Conservation (phyloP, 2,797 vertebrate species). For the Lophotriccus pileatus region DNA sequence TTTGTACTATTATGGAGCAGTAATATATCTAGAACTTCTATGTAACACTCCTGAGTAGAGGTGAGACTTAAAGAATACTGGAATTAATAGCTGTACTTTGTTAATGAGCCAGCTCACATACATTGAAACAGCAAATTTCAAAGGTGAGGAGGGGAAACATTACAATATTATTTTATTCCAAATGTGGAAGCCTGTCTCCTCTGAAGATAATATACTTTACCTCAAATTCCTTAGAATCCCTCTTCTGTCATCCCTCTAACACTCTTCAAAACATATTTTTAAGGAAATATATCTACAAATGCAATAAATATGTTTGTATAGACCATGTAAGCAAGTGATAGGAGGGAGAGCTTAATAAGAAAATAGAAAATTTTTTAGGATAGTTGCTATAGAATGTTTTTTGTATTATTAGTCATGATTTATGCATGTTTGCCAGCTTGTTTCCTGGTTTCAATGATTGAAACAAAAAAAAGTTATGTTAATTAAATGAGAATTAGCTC, state of each 20-base stretch:
- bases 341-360: accelerated
- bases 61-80: conserved; percentile 15
- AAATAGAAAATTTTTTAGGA: conserved; percentile 2
- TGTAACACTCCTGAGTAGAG: conserved; percentile 30
- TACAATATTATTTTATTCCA: background rate
- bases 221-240: background rate
- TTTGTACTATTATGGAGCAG: conserved; percentile 49
- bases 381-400: conserved; percentile 7
- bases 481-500: conserved; percentile 46
- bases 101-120: background rate
- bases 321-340: background rate
- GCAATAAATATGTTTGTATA: background rate
- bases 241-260: background rate
- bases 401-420: conserved; percentile 61
- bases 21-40: conserved; percentile 65
- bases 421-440: conserved; percentile 49
- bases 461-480: conserved; percentile 37
- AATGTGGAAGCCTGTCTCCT: background rate
- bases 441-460: conserved; percentile 42
- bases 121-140: conserved; percentile 21
- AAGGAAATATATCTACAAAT: background rate
- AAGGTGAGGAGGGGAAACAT: background rate
- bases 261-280: background rate
- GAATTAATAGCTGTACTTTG: conserved; percentile 49
- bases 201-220: background rate